phyloP scores from a whole-genome alignment of 2,113 vertebrate species.

The Tragulus kanchil region DNA sequence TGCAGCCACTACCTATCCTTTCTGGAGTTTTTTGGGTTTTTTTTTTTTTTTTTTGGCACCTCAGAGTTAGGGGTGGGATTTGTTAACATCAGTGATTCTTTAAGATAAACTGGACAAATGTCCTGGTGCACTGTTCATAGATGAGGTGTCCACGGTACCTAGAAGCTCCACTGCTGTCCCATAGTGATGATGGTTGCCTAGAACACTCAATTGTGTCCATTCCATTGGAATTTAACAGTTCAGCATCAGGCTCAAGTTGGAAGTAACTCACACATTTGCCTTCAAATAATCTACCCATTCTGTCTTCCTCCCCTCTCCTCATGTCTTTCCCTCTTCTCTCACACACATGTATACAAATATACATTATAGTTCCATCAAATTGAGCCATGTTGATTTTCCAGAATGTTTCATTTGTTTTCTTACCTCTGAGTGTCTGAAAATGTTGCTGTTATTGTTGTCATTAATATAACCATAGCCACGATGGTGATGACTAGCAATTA shows the following conservation, averaged over 20 bases:
- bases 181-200: background rate
- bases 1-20: slow-evolving; percentile 13
- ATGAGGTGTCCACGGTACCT: too few relatives aligned
- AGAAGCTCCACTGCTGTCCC: background rate
- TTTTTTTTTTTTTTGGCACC: background rate
- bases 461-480: background rate
- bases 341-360: background rate
- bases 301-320: background rate
- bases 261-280: background rate
- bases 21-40: background rate
- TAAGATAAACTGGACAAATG: background rate
- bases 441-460: background rate
- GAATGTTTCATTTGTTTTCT: background rate
- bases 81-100: background rate
- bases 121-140: background rate
- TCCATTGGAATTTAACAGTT: background rate
- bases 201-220: background rate
- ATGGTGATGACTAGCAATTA: too few relatives aligned
- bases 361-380: background rate
- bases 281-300: background rate
- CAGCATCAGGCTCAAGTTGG: background rate
- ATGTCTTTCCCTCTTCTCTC: too few relatives aligned
- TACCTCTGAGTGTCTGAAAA: background rate
- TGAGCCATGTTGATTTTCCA: background rate
- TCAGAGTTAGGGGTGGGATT: background rate